Percentiles rank a stretch among this genome's conserved stretches.
Evolutionary conservation across 2,797 vertebrate species (phyloP).

Genomic region (Sciurus vulgaris): DNA sequence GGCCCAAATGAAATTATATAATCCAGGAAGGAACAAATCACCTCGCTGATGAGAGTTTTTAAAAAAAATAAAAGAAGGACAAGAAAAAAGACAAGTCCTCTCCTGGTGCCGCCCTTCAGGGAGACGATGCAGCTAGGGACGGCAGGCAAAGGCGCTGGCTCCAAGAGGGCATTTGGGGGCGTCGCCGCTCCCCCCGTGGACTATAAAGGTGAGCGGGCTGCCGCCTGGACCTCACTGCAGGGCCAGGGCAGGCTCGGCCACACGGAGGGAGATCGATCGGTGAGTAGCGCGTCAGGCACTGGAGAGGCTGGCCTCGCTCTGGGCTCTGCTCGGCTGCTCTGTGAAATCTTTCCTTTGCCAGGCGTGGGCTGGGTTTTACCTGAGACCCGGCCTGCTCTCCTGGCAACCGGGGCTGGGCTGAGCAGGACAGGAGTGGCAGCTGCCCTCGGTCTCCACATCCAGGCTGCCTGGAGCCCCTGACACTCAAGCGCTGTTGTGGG

Average conservation of each 20-base stretch:
- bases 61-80: neutral
- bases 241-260: accelerated
- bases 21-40: constrained; percentile 69
- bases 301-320: neutral
- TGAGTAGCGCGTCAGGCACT: neutral
- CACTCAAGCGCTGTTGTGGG: accelerated
- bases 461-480: neutral
- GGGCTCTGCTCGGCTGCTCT: neutral
- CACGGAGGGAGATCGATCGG: neutral
- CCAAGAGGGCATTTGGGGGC: neutral
- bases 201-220: constrained; percentile 24
- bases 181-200: neutral
- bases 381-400: neutral
- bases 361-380: accelerated
- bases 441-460: accelerated
- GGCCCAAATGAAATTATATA: constrained; percentile 76
- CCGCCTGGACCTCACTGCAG: neutral
- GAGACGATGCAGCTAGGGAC: neutral
- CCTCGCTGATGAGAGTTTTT: neutral
- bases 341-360: neutral
- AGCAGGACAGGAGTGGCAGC: neutral
- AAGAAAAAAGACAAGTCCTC: neutral
- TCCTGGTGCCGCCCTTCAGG: neutral
- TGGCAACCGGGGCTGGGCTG: neutral
- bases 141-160: neutral